Base-by-base conservation (phyloP, 2,888 invertebrate genomes). In the Chymomyza fuscimana region DNA sequence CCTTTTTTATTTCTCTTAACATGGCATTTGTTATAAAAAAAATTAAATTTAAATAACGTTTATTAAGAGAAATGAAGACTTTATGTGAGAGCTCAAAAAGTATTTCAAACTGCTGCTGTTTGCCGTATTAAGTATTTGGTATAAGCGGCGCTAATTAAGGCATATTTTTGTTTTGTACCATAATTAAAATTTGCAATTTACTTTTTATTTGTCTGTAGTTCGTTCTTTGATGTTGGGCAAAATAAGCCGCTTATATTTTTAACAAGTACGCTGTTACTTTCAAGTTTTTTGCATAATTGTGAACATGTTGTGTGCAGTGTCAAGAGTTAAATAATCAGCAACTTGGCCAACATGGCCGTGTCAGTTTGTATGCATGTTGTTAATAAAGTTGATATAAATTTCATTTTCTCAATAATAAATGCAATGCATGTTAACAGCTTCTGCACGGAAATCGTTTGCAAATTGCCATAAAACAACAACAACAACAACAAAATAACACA, bases 311-410 rank as follows among this genome's bases (percentile, higher is more conserved):
- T 60, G n/a, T 54, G 40, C 40, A 40, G 10, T 40, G 40, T 12
- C 40, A 32, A 32, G 5, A 0, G 32, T 46, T 46, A 12, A 29
- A 12, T 29, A 29, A 12, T 29, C 10, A 32, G 12, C 16, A 19
- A 54, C 5, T 32, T 61, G 15, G n/a, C 15, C 16, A 16, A 40
- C 6, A 40, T 61, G n/a, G 46, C 32, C 16, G 7, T 32, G 36
- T 7, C 64, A 32, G 40, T 6, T 54, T 10, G 36, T 19, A 29
- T 79, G 69, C 63, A 25, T 81, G 76, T 60, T 78, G 74, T 76
- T 78, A 77, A 80, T 76, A 78, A 76, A 80, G 77, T 76, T 83
- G 67, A 79, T 85, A 85, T 83, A 77, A 76, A 87, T 87, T 80
- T 79, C 82, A 87, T 87, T 80, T 81, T 70, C 65, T 72, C 76